Base-by-base conservation (phyloP, 37 sponge, comb jelly and placozoan species). In the Aplysina aerophoba region DNA sequence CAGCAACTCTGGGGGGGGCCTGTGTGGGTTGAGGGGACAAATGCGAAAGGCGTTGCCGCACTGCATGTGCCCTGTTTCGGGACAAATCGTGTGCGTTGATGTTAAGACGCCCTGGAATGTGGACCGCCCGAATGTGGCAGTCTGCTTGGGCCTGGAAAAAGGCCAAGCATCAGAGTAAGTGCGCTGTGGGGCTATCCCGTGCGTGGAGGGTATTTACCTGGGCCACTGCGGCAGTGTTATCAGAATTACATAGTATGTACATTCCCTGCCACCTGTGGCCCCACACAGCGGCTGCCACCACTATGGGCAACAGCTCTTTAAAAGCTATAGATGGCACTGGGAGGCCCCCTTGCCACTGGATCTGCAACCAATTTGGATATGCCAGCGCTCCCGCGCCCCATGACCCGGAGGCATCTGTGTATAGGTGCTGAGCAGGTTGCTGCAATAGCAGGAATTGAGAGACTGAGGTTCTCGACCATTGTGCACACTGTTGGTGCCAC, bases 351-450 rank as follows among this genome's bases (percentile, higher is more conserved):
- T 34, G 58, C 85, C 85, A 84, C n/a, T 20, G 85, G 16, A 20
- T 30, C 74, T 84, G 85, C 14, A 84, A 50, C 85, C 85, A 84
- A 27, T 40, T 20, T 31, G 50, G 74, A 15, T 38, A 31, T 20
- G 20, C 24, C 57, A 58, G 37, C 21, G 74, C 85, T 4, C 85
- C 85, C 19, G 74, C 77, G 19, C 85, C 85, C 73, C 73, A 73
- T 13, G 74, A 68, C 25, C 75, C 75, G 33, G 73, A 73, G 39
- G 74, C 85, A 34, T 84, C 85, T 24, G 85, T 62, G 41, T 33
- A 62, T 12, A 84, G 56, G 44, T 27, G 74, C 40, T 73, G 74
- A 21, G 38, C 41, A 20, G 74, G 74, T 20, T 73, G 40, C 31
- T 73, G 35, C 12, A 73, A 19, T 22, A 73, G 74, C 40, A 73